Evolutionary conservation across 2,888 invertebrate species (phyloP), one percentile per base, ranked within the genome.

Genomic region (Athalia circularis): DNA sequence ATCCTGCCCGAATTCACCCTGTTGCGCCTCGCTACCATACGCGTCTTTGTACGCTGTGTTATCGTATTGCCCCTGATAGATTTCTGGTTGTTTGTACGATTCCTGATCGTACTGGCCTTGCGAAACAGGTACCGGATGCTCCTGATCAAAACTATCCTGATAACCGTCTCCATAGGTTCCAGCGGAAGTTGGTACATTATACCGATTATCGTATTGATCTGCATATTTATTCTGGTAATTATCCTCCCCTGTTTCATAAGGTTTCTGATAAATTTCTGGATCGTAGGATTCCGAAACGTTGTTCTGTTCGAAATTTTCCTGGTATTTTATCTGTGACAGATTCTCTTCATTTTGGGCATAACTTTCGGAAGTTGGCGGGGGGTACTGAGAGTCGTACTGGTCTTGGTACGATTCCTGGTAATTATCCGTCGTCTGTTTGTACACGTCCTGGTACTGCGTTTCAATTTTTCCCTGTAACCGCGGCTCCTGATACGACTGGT

Each of bases 241-340:
- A 4, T 75, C 64, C n/a, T 75, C 45, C 1, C 8, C 45, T 5
- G 45, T 43, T 65, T 59, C 54, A 79, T 86, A 88, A 52, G 80
- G 74, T 15, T 85, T 83, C 13, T 86, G 82, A 74, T 85, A 82
- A 4, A 54, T 47, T 5, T 52, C n/a, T 13, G 59, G 43, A 50
- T 64, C 64, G 54, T 76, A 72, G n/a, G 67, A 48, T 50, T 65
- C 76, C 52, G 85, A 84, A 29, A 83, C 81, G 77, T 84, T 86
- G n/a, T 87, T 87, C 78, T 87, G 83, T 75, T 87, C 85, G 77
- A 86, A 87, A 64, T 82, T 75, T 29, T 83, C 81, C 15, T 84
- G 84, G 79, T 87, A 88, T 80, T 85, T 87, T 15, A 86, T 84
- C 1, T 87, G 84, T 68, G 85, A 83, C 43, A 83, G 82, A 81